phyloP scores from a whole-genome alignment of 2,888 invertebrate genomes.

The Pachliopta kotzebuea region DNA sequence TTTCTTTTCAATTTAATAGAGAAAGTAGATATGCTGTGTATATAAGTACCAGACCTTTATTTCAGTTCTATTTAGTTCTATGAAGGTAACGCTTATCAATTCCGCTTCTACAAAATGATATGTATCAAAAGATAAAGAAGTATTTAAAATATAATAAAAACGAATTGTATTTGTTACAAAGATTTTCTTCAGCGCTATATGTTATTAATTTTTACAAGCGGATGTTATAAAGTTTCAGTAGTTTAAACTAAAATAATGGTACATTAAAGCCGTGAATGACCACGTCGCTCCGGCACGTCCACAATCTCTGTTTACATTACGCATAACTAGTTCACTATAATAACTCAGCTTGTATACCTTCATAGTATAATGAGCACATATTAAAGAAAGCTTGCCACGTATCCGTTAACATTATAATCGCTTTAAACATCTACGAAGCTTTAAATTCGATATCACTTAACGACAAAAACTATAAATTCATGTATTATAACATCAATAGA shows the following conservation, averaged over 20 bases:
- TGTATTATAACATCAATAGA: too few species aligned
- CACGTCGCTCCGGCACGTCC: constrained; percentile 40
- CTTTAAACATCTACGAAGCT: not conserved
- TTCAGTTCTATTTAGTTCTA: not conserved
- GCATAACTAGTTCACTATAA: constrained; percentile 34
- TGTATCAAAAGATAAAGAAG: not conserved
- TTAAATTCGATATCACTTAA: not conserved
- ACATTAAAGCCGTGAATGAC: constrained; percentile 52
- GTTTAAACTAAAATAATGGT: constrained; percentile 48
- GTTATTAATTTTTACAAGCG: constrained; percentile 40
- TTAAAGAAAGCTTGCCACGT: not conserved
- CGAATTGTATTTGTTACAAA: not conserved
- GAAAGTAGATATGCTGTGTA: too few species aligned
- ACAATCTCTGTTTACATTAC: constrained; percentile 43
- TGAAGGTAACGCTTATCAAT: not conserved
- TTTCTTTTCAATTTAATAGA: too few species aligned
- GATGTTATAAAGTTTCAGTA: constrained; percentile 67
- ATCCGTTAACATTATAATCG: not conserved
- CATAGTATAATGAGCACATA: not conserved
- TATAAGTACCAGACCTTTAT: not conserved
- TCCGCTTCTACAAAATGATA: not conserved
- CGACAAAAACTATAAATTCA: not conserved
- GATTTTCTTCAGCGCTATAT: constrained; percentile 1
- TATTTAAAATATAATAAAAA: not conserved
- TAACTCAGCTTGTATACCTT: constrained; percentile 14